Evolutionary conservation across 2,797 vertebrate species (phyloP).

Genomic region (Karalla daura): DNA sequence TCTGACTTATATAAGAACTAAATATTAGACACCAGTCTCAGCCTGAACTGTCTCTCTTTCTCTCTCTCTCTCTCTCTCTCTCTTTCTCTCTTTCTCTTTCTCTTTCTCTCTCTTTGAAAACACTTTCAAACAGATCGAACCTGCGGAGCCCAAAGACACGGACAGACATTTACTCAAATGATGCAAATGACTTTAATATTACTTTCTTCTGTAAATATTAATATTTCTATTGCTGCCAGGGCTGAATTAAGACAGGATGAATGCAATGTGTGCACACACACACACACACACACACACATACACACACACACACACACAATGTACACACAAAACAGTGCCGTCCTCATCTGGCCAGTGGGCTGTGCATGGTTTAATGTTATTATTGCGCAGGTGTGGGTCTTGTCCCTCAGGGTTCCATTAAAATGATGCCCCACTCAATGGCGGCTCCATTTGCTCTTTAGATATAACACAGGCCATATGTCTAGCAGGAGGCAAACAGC

Average conservation of each 20-base stretch:
- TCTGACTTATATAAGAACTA: slow-evolving; percentile 59
- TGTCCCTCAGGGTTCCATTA: slow-evolving; percentile 87
- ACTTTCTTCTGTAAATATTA: slow-evolving; percentile 16
- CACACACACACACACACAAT: slow-evolving; percentile 39
- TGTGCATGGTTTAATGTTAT: slow-evolving; percentile 75
- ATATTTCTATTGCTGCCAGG: slow-evolving; percentile 14
- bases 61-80: too few relatives aligned
- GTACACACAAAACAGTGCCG: slow-evolving; percentile 45
- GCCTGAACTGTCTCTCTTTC: slow-evolving; percentile 20
- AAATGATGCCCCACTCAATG: slow-evolving; percentile 80
- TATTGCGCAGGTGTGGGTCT: slow-evolving; percentile 84
- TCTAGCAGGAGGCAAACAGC: slow-evolving; percentile 88
- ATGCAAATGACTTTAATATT: background rate
- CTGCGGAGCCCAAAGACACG: slow-evolving; percentile 15
- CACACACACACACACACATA: slow-evolving; percentile 31
- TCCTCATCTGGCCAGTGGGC: slow-evolving; percentile 78
- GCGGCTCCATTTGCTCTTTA: slow-evolving; percentile 82
- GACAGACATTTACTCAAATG: background rate
- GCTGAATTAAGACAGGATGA: slow-evolving; percentile 22
- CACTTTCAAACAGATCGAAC: slow-evolving; percentile 16
- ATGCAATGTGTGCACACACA: slow-evolving; percentile 15
- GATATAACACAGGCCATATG: slow-evolving; percentile 88
- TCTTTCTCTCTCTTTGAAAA: too few relatives aligned
- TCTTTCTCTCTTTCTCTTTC: too few relatives aligned
- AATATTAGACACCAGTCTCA: slow-evolving; percentile 48